phyloP scores from a whole-genome alignment of 1,140 invertebrate species.

The Lepidurus couesii region DNA sequence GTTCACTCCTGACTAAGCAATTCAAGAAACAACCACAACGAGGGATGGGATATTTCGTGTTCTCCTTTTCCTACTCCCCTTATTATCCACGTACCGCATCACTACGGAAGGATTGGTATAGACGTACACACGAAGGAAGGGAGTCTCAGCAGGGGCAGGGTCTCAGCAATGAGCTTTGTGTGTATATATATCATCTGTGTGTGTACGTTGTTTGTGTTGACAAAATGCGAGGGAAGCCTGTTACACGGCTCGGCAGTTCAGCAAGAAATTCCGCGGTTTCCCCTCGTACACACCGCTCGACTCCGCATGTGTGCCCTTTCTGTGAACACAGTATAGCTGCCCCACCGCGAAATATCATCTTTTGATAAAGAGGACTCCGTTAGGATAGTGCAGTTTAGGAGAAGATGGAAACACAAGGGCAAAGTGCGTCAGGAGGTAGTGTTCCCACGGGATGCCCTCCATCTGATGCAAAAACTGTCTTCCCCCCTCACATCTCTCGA shows the following conservation, averaged over 20 bases:
- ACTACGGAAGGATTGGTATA: background rate
- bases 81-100: background rate
- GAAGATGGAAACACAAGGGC: background rate
- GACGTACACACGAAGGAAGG: background rate
- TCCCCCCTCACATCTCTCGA: background rate
- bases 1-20: background rate
- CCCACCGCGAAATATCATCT: background rate
- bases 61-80: background rate
- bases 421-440: background rate
- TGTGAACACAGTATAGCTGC: background rate
- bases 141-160: background rate
- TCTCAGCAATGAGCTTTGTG: background rate
- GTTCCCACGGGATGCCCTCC: slow-evolving; percentile 5
- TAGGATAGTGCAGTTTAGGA: slow-evolving; percentile 3
- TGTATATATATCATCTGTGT: background rate
- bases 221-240: slow-evolving; percentile 3
- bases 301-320: background rate
- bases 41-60: background rate
- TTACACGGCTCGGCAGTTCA: background rate
- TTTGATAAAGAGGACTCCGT: background rate
- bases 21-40: background rate
- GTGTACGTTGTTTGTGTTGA: slow-evolving; percentile 8
- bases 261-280: background rate
- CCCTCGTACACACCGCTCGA: background rate
- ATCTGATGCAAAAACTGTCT: slow-evolving; percentile 7